These are phyloP conservation scores for Carcharodon carcharias DNA, from an alignment of 2,797 vertebrate species.

Conservation along the genomic window DNA sequence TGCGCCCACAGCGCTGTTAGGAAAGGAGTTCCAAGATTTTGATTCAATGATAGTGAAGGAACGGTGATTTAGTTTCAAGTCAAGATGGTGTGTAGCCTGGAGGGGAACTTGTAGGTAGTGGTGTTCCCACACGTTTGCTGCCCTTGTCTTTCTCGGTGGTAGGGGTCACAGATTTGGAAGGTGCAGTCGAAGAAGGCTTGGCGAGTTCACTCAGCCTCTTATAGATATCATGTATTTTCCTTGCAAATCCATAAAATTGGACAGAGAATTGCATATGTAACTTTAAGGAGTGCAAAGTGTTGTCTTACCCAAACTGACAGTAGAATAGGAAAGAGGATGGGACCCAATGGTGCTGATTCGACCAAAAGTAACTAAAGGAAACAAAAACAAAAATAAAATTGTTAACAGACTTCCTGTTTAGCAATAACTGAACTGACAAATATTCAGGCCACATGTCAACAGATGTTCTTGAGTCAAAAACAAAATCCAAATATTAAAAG, in stretches of 20 bases:
- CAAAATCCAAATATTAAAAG: not conserved
- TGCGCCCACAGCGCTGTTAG: too few relatives aligned
- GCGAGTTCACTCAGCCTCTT: not conserved
- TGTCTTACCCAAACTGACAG: constrained; percentile 49
- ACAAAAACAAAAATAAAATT: not conserved
- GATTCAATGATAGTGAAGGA: too few relatives aligned
- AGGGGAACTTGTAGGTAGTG: not conserved
- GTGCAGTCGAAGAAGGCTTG: not conserved
- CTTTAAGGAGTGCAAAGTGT: not conserved
- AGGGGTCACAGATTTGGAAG: not conserved
- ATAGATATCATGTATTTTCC: not conserved
- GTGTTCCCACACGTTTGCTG: not conserved
- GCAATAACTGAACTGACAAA: not conserved
- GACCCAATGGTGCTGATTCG: constrained; percentile 49
- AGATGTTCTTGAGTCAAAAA: not conserved
- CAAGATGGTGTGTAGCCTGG: not conserved
- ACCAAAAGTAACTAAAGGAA: constrained; percentile 49
- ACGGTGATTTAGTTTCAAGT: too few relatives aligned
- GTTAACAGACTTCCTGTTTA: not conserved
- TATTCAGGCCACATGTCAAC: not conserved
- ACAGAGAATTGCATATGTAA: not conserved
- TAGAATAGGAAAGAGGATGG: constrained; percentile 51
- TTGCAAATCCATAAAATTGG: not conserved
- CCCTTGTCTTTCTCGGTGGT: not conserved
- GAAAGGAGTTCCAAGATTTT: too few relatives aligned